A percentile compares a stretch with the other conserved stretches of the same genome.
These are phyloP conservation scores for Pontoporia blainvillei DNA, from an alignment of 2,113 vertebrate genomes.

Conservation along the genomic window DNA sequence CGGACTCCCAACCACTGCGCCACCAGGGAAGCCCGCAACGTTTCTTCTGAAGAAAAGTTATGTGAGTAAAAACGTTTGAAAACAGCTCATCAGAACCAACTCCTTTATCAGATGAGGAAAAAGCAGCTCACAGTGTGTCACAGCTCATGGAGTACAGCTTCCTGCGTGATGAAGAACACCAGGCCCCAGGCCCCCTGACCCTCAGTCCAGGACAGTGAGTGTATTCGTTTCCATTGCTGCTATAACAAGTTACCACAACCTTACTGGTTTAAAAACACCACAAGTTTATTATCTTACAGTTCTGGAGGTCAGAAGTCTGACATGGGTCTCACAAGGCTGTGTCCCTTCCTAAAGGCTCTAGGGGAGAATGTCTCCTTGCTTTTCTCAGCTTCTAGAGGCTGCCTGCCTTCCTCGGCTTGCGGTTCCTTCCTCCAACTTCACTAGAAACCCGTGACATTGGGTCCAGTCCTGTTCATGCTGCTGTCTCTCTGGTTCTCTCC, in stretches of 20 bases:
- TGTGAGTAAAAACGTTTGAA: neutral
- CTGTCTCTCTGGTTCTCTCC: neutral
- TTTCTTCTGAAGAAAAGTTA: neutral
- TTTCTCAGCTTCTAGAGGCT: neutral
- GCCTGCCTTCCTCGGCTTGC: neutral
- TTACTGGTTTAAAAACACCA: neutral
- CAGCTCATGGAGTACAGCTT: neutral
- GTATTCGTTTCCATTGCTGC: neutral
- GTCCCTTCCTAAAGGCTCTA: neutral
- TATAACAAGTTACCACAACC: neutral
- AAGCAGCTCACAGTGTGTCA: neutral
- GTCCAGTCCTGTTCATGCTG: neutral
- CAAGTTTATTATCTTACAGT: neutral
- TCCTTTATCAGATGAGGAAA: neutral
- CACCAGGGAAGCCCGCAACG: no score
- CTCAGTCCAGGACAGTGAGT: neutral
- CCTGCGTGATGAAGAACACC: neutral
- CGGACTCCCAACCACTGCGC: no score
- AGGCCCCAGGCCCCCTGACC: no score
- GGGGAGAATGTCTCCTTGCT: neutral
- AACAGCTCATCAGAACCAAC: neutral
- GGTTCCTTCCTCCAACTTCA: neutral
- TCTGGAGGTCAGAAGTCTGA: neutral
- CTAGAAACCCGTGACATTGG: rapidly evolving
- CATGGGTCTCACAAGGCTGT: neutral